These are phyloP conservation scores for Pecten maximus DNA, from an alignment of 2,888 invertebrate species.

Conservation along the genomic window DNA sequence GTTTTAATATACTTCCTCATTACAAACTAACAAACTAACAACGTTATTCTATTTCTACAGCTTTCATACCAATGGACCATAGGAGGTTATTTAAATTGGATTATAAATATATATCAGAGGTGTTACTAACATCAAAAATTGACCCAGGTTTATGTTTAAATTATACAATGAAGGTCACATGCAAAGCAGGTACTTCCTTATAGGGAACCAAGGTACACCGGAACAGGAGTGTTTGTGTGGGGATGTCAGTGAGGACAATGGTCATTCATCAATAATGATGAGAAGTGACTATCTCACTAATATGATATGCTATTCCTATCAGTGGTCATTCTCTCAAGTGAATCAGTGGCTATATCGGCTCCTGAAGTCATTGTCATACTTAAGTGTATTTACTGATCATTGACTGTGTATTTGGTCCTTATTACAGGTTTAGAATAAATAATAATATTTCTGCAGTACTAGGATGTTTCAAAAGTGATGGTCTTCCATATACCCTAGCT, in stretches of 20 bases:
- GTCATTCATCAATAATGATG: neutral
- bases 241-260: neutral
- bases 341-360: neutral
- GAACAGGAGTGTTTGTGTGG: neutral
- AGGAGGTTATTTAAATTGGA: neutral
- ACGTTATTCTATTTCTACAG: neutral
- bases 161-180: neutral
- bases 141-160: neutral
- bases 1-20: neutral
- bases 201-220: neutral
- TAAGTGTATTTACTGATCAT: neutral
- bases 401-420: no score
- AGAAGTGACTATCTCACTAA: no score
- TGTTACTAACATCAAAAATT: neutral
- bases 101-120: neutral
- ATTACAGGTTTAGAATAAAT: no score
- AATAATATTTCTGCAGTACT: no score
- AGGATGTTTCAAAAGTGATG: no score
- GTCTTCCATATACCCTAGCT: no score
- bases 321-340: neutral
- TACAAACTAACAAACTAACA: neutral
- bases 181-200: neutral
- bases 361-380: neutral
- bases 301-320: no score
- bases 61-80: neutral